phyloP scores from a whole-genome alignment of 2,113 vertebrate species.

The Myrmecophaga tridactyla region DNA sequence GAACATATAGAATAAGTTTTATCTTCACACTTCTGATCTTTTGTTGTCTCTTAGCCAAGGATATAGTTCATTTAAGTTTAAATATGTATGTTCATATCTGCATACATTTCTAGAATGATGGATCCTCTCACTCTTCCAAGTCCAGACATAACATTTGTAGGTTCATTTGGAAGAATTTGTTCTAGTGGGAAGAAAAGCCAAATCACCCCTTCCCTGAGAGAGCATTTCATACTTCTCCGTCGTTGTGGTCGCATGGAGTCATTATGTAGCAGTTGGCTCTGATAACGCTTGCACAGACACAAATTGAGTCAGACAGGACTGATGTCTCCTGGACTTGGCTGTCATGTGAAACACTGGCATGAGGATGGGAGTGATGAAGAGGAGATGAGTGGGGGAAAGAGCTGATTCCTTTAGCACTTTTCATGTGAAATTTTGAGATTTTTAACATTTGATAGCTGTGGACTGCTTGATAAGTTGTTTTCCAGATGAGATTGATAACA shows the following conservation, averaged over 20 bases:
- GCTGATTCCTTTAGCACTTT: constrained; percentile 69
- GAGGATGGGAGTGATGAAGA: constrained; percentile 75
- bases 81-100: background rate
- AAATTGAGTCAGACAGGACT: constrained; percentile 89
- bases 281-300: constrained; percentile 84
- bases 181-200: constrained; percentile 48
- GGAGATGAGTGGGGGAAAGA: background rate
- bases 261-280: constrained; percentile 86
- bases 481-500: constrained; percentile 56
- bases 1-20: background rate
- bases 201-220: constrained; percentile 53
- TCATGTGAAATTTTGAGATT: constrained; percentile 62
- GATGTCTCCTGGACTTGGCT: constrained; percentile 87
- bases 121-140: background rate
- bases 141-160: constrained; percentile 36
- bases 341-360: constrained; percentile 86
- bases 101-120: background rate
- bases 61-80: constrained; percentile 13
- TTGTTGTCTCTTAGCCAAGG: background rate
- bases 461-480: constrained; percentile 60
- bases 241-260: constrained; percentile 67
- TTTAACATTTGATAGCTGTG: constrained; percentile 64
- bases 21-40: background rate
- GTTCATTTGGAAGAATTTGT: constrained; percentile 51
- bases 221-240: constrained; percentile 70